Conservation (phyloP, 2,113 vertebrate genomes). For the Prolemur simus region DNA sequence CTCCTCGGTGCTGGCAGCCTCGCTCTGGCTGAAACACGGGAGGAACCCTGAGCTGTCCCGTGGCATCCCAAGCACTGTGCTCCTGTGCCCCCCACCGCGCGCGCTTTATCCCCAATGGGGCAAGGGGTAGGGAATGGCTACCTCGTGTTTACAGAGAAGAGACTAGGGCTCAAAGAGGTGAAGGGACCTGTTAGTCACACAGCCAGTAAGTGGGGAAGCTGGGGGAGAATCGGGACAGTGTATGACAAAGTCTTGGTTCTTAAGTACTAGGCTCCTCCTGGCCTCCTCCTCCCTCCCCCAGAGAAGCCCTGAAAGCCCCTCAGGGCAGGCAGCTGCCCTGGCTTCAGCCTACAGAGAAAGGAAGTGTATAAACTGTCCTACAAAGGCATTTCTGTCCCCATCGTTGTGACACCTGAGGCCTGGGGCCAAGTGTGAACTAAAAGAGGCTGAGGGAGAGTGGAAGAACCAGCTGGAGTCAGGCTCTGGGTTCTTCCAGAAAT, state of each 20-base stretch:
- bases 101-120: neutral
- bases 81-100: fast-evolving
- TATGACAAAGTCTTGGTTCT: neutral
- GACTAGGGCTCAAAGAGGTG: neutral
- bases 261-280: neutral
- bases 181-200: neutral
- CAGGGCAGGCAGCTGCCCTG: neutral
- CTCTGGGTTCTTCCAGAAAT: neutral
- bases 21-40: neutral
- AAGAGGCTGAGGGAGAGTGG: neutral
- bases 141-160: neutral
- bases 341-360: neutral
- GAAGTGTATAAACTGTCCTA: neutral
- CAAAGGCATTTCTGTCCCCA: neutral
- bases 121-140: neutral
- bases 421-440: neutral
- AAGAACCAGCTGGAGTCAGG: neutral
- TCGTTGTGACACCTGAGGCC: neutral
- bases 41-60: neutral
- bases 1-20: neutral
- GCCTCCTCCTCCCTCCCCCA: neutral
- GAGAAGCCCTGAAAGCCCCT: neutral
- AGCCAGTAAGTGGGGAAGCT: neutral
- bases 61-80: no score
- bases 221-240: neutral